Conservation (phyloP, 2,888 invertebrate species). For the Chrysolina haemoptera region DNA sequence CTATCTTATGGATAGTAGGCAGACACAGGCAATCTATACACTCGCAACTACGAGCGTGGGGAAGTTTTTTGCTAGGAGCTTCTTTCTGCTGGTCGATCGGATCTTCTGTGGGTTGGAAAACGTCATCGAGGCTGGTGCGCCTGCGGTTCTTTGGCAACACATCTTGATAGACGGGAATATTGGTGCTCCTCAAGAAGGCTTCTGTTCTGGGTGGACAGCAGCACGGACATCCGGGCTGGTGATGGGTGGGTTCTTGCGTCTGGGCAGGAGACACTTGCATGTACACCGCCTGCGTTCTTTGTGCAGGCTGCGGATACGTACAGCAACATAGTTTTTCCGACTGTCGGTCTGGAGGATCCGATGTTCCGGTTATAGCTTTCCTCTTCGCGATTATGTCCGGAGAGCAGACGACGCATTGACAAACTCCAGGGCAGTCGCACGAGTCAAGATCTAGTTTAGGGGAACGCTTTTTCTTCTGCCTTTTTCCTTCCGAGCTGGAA, state of each 20-base stretch:
- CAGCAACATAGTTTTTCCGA: constrained; percentile 38
- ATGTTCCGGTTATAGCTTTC: constrained; percentile 30
- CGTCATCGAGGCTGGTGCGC: constrained; percentile 39
- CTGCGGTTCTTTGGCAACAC: constrained; percentile 17
- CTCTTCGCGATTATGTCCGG: constrained; percentile 44
- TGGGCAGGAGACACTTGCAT: background rate
- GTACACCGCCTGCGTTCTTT: constrained; percentile 3
- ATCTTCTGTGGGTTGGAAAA: constrained; percentile 22
- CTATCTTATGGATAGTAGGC: constrained; percentile 52
- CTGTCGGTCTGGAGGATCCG: constrained; percentile 19
- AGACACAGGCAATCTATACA: constrained; percentile 56
- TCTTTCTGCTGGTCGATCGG: background rate
- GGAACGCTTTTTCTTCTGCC: constrained; percentile 49
- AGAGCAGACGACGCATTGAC: constrained; percentile 48
- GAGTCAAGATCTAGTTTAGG: constrained; percentile 42
- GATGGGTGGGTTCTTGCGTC: background rate
- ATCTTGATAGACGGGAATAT: constrained; percentile 18
- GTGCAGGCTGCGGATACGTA: background rate
- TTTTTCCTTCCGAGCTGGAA: constrained; percentile 33
- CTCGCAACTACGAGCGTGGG: constrained; percentile 47
- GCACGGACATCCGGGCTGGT: constrained; percentile 11
- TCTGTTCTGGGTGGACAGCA: constrained; percentile 16
- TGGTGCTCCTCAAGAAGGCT: constrained; percentile 18
- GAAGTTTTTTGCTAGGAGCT: constrained; percentile 36
- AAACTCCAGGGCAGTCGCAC: constrained; percentile 53